Evolutionary conservation across 2,113 vertebrate genomes (phyloP).

Genomic region (Collichthys lucidus): DNA sequence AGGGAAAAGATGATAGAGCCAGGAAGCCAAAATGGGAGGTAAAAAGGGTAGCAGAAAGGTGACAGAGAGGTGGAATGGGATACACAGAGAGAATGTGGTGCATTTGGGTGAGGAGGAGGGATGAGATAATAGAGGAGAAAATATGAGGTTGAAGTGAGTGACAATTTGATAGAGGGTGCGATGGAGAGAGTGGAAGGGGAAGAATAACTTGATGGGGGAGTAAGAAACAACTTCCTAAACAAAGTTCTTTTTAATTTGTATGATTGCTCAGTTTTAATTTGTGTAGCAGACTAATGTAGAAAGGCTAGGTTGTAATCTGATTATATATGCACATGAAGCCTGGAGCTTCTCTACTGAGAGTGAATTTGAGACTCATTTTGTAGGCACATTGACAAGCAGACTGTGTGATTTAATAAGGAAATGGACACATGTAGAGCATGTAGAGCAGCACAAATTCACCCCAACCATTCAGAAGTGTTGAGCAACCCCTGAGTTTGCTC

Average conservation of each 20-base stretch:
- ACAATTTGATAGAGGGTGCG: constrained; percentile 43
- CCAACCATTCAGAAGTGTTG: constrained; percentile 19
- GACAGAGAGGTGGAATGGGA: constrained; percentile 42
- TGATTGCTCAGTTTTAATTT: constrained; percentile 31
- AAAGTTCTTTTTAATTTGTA: constrained; percentile 45
- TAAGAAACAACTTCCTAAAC: constrained; percentile 25
- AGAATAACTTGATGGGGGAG: constrained; percentile 30
- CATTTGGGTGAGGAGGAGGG: constrained; percentile 36
- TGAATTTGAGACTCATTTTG: constrained; percentile 51
- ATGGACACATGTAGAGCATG: constrained; percentile 36
- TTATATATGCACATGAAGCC: constrained; percentile 36
- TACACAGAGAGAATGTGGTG: constrained; percentile 39
- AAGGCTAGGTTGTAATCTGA: constrained; percentile 45
- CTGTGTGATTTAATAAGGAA: constrained; percentile 42
- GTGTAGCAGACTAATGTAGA: constrained; percentile 22
- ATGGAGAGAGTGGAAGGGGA: not conserved
- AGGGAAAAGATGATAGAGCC: constrained; percentile 42
- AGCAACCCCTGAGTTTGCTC: constrained; percentile 22
- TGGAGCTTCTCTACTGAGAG: constrained; percentile 21
- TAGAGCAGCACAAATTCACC: constrained; percentile 23
- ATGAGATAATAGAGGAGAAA: constrained; percentile 40
- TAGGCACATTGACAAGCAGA: constrained; percentile 25
- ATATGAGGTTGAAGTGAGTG: constrained; percentile 56
- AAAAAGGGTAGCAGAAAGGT: constrained; percentile 65
- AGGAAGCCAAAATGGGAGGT: constrained; percentile 60